These are phyloP conservation scores for Zosterops japonicus DNA, from an alignment of 2,113 vertebrate species.

Conservation along the genomic window DNA sequence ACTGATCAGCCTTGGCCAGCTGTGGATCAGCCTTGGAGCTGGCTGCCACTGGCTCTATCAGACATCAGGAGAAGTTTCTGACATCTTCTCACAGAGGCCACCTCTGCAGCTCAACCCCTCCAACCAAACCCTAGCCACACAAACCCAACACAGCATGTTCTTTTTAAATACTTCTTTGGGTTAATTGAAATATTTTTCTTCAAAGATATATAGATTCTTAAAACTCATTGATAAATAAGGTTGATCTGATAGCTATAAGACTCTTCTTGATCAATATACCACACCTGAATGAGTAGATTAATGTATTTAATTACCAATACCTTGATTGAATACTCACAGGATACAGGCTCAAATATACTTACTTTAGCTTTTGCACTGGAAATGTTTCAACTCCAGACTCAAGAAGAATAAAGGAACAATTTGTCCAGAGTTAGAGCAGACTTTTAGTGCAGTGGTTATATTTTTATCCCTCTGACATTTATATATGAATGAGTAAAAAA, in stretches of 20 bases:
- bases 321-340: not conserved
- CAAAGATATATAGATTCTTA: not conserved
- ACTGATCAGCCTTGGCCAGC: accelerated
- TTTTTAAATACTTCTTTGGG: not conserved
- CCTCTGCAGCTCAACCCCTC: accelerated
- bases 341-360: not conserved
- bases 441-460: not conserved
- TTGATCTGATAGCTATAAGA: not conserved
- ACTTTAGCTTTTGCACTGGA: not conserved
- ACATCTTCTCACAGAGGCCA: not conserved
- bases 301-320: not conserved
- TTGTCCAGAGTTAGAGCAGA: not conserved
- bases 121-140: accelerated
- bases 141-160: not conserved
- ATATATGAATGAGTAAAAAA: not conserved
- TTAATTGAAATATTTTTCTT: not conserved
- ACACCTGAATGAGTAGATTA: not conserved
- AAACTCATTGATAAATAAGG: not conserved
- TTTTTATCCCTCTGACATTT: conserved; percentile 7
- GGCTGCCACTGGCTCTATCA: accelerated
- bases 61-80: not conserved
- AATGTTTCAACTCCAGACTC: not conserved
- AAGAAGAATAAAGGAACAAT: not conserved
- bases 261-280: not conserved
- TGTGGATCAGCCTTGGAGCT: accelerated